These are phyloP conservation scores for Strigops habroptila DNA, from an alignment of 2,113 vertebrate genomes.

Conservation along the genomic window DNA sequence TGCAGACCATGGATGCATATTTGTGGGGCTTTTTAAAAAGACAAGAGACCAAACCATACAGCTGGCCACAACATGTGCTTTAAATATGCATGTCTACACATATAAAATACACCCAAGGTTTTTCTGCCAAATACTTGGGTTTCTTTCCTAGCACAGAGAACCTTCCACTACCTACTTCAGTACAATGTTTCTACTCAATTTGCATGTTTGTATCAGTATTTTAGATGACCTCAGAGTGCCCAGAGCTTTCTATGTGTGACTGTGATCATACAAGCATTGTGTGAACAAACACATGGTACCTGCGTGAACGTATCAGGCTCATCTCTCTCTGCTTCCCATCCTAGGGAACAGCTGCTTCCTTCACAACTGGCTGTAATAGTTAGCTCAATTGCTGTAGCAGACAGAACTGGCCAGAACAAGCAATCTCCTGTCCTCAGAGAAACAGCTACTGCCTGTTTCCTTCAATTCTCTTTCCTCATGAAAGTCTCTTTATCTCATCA, in stretches of 20 bases:
- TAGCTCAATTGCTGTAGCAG: neutral
- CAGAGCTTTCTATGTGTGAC: neutral
- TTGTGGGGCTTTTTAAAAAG: neutral
- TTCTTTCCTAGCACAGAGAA: neutral
- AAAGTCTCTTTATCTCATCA: neutral
- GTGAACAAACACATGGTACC: neutral
- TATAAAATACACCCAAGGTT: neutral
- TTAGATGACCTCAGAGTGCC: neutral
- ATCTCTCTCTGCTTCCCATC: neutral
- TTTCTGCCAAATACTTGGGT: neutral
- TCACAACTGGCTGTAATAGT: neutral
- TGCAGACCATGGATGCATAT: neutral
- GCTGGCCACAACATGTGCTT: neutral
- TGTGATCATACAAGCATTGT: too few relatives aligned
- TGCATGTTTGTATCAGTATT: rapidly evolving
- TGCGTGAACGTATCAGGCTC: neutral
- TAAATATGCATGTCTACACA: neutral
- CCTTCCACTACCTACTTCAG: neutral
- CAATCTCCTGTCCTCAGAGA: neutral
- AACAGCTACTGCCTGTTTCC: neutral
- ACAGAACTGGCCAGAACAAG: neutral
- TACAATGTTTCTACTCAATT: neutral
- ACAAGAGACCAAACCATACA: neutral
- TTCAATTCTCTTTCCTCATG: neutral
- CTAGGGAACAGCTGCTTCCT: neutral